Percentiles rank a stretch among this genome's conserved stretches.
These are phyloP conservation scores for Anhinga rufa DNA, from an alignment of 2,113 vertebrate species.

Conservation along the genomic window DNA sequence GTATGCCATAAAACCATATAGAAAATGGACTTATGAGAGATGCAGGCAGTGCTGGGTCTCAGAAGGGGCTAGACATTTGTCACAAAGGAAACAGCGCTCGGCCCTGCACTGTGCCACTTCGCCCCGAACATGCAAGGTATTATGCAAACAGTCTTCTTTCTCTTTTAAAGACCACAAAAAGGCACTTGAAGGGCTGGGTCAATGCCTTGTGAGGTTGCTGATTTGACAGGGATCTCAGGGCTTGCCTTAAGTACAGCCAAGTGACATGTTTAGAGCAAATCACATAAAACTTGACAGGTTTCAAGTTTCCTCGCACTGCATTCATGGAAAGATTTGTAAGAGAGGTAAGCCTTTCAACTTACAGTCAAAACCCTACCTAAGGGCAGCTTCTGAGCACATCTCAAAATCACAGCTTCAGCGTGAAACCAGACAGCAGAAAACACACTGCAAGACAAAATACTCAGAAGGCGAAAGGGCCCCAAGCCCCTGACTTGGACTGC, in stretches of 20 bases:
- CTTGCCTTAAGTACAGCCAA: neutral
- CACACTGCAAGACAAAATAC: neutral
- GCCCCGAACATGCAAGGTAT: neutral
- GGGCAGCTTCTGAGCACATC: neutral
- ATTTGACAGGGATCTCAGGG: neutral
- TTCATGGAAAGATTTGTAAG: neutral
- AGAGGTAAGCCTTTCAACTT: neutral
- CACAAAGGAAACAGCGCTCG: neutral
- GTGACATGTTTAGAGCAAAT: neutral
- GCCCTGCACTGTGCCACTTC: fast-evolving
- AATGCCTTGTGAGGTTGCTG: neutral
- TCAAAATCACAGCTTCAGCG: neutral
- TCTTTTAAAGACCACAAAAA: neutral
- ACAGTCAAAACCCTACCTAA: neutral
- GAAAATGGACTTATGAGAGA: neutral
- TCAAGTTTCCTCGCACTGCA: neutral
- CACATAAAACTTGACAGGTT: neutral
- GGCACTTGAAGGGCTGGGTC: neutral
- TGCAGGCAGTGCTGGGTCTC: neutral
- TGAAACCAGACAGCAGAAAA: neutral
- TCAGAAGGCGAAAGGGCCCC: neutral
- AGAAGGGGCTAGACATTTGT: neutral
- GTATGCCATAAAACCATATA: neutral
- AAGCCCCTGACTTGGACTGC: neutral
- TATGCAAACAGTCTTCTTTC: neutral